A percentile compares a stretch with the other conserved stretches of the same genome.
Conservation (phyloP, 2,797 vertebrate species). For the Ctenopoma kingsleyae region DNA sequence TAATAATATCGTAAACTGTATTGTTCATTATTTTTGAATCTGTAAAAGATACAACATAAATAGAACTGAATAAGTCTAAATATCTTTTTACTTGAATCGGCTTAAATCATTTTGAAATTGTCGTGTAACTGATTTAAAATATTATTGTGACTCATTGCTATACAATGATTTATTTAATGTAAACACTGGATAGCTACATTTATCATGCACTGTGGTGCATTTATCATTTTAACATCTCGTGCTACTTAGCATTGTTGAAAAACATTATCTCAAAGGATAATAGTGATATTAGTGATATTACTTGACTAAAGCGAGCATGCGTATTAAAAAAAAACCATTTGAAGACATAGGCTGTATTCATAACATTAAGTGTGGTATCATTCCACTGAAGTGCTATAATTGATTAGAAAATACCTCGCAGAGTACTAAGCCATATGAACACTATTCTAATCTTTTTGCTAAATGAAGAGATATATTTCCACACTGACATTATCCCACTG, state of each 20-base stretch:
- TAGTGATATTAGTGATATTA: slow-evolving; percentile 60
- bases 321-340: slow-evolving; percentile 52
- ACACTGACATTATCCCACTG: slow-evolving; percentile 69
- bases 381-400: slow-evolving; percentile 74
- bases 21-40: not conserved
- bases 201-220: not conserved
- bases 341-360: slow-evolving; percentile 65
- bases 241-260: slow-evolving; percentile 20
- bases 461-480: slow-evolving; percentile 81
- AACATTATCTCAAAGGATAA: slow-evolving; percentile 58
- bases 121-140: slow-evolving; percentile 16
- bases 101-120: slow-evolving; percentile 9
- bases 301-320: slow-evolving; percentile 45
- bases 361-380: slow-evolving; percentile 77
- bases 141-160: not conserved
- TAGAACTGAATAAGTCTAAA: not conserved
- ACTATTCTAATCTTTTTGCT: slow-evolving; percentile 73
- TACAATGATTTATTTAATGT: slow-evolving; percentile 16
- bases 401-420: slow-evolving; percentile 75
- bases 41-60: not conserved
- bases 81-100: not conserved
- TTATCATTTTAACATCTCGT: slow-evolving; percentile 33
- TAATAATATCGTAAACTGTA: not conserved
- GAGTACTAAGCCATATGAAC: slow-evolving; percentile 79
- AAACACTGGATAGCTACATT: not conserved